Evolutionary conservation across 2,113 vertebrate species (phyloP).

Genomic region (Ptychochromis oligacanthus): DNA sequence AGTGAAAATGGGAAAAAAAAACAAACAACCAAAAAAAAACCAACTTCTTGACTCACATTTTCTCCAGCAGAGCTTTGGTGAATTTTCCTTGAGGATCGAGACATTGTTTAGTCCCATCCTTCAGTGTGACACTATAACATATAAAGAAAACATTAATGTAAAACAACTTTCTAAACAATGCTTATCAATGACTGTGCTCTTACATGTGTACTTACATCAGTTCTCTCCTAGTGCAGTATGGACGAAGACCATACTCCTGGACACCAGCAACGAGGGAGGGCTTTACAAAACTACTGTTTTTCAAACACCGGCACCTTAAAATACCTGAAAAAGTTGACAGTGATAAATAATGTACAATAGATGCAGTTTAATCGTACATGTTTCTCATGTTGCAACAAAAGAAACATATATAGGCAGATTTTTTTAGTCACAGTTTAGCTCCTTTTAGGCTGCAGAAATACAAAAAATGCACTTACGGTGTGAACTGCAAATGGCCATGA

Average conservation of each 20-base stretch:
- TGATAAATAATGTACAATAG: neutral
- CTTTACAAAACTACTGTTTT: accelerated
- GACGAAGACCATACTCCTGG: accelerated
- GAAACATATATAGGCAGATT: neutral
- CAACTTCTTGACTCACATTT: neutral
- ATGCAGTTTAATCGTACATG: neutral
- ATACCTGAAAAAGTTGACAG: neutral
- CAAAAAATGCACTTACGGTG: neutral
- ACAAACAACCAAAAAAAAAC: too few species aligned
- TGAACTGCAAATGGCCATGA: neutral
- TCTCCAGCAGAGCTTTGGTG: accelerated
- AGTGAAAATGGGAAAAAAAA: neutral
- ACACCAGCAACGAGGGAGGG: accelerated
- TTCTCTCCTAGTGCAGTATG: conserved; percentile 22
- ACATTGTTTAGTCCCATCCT: accelerated
- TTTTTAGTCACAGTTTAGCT: accelerated
- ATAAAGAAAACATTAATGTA: neutral
- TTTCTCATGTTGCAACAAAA: neutral
- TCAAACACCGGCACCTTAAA: neutral
- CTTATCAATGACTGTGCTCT: neutral
- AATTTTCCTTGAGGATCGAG: neutral
- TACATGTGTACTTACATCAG: conserved; percentile 66
- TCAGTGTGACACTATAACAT: conserved; percentile 23
- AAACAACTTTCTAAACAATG: neutral
- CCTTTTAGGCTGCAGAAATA: accelerated